Percentiles rank a stretch among this genome's conserved stretches.
Evolutionary conservation across 2,888 invertebrate genomes (phyloP).

Genomic region (Uropetala carovei): DNA sequence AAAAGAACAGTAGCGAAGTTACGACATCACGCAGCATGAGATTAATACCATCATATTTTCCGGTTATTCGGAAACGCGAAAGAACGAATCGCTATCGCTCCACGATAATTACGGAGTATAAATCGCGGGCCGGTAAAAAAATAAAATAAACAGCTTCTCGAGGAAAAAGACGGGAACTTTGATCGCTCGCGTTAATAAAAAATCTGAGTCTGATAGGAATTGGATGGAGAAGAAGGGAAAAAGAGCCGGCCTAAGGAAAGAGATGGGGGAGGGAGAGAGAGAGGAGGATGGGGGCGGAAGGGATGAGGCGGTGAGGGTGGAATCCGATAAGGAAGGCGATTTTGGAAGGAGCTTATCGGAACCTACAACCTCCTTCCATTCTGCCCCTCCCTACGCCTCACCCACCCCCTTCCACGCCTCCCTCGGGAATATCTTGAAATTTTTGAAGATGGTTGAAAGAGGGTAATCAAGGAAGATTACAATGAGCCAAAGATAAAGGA

Average conservation of each 20-base stretch:
- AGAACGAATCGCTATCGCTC: too few relatives aligned
- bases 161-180: neutral
- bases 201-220: too few relatives aligned
- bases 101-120: too few relatives aligned
- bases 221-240: too few relatives aligned
- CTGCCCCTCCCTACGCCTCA: neutral
- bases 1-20: too few relatives aligned
- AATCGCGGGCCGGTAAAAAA: neutral
- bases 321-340: conserved; percentile 9
- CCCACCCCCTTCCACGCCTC: neutral
- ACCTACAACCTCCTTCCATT: neutral
- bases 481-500: conserved; percentile 40
- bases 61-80: too few relatives aligned
- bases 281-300: neutral
- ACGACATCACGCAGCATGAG: too few relatives aligned
- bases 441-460: conserved; percentile 45
- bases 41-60: too few relatives aligned
- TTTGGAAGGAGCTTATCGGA: neutral
- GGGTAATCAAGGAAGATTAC: conserved; percentile 62
- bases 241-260: neutral
- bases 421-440: neutral
- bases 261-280: neutral
- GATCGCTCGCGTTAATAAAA: neutral
- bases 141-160: neutral
- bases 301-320: neutral